phyloP scores from a whole-genome alignment of 2,113 vertebrate species.

The Ellobius talpinus region DNA sequence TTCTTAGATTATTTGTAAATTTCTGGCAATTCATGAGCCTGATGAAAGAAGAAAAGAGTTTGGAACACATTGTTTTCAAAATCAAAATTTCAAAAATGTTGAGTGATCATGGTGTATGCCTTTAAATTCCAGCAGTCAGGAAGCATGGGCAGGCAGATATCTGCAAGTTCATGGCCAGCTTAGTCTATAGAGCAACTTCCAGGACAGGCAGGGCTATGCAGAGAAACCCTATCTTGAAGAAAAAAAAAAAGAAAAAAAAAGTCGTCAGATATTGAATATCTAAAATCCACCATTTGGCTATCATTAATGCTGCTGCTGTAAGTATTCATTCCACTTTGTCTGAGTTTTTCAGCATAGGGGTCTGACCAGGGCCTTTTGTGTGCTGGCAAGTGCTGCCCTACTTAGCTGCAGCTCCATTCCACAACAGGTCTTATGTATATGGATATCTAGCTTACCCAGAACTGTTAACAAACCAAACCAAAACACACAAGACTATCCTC shows the following conservation, averaged over 20 bases:
- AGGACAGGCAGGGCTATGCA: neutral
- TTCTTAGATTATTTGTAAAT: neutral
- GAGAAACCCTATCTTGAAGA: neutral
- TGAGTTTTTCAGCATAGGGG: neutral
- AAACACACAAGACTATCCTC: neutral
- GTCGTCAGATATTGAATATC: neutral
- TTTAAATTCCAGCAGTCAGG: neutral
- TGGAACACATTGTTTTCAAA: neutral
- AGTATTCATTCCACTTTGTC: neutral
- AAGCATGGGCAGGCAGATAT: neutral
- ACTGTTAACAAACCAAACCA: neutral
- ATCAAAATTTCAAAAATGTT: neutral
- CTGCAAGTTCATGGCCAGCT: neutral
- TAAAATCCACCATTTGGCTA: slow-evolving; percentile 6
- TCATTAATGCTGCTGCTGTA: neutral
- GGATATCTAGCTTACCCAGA: neutral
- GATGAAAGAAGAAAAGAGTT: neutral
- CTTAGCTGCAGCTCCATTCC: neutral
- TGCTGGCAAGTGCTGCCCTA: neutral
- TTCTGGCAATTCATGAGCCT: neutral
- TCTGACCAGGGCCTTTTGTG: neutral
- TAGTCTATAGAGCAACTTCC: neutral
- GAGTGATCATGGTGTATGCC: no score
- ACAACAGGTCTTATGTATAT: slow-evolving; percentile 4
- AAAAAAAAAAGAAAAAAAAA: neutral